These are phyloP conservation scores for Alectoris magna DNA, from an alignment of 2,797 vertebrate species.

Conservation along the genomic window DNA sequence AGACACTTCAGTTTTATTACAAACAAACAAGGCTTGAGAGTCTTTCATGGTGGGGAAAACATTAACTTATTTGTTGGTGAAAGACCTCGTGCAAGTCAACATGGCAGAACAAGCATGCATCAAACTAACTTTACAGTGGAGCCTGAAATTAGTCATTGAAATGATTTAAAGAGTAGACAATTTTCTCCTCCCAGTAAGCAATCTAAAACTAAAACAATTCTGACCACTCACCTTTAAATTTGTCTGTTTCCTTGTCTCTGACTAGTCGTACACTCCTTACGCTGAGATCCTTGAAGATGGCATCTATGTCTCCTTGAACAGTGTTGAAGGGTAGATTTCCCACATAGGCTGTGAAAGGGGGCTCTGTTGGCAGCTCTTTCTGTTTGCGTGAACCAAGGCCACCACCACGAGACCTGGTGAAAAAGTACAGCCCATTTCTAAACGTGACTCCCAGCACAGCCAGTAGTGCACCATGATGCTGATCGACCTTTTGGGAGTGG, in stretches of 20 bases:
- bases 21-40: not conserved
- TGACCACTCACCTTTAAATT: constrained; percentile 92
- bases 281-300: constrained; percentile 96
- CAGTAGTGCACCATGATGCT: accelerated
- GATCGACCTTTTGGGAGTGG: not conserved
- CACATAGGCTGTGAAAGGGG: constrained; percentile 96
- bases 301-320: constrained; percentile 97
- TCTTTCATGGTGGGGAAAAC: not conserved
- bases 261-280: constrained; percentile 95
- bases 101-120: not conserved
- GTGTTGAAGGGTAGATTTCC: constrained; percentile 98
- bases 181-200: not conserved
- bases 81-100: not conserved
- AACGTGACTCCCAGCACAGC: not conserved
- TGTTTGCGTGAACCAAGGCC: constrained; percentile 89
- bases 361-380: constrained; percentile 96
- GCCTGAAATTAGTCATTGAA: not conserved
- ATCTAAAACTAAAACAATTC: not conserved
- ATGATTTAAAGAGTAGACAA: not conserved
- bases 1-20: not conserved
- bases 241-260: constrained; percentile 99
- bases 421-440: not conserved
- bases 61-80: not conserved
- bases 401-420: constrained; percentile 80
- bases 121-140: not conserved